These are phyloP conservation scores for Bimastos eiseni DNA, from an alignment of 2,888 invertebrate genomes.

Conservation along the genomic window DNA sequence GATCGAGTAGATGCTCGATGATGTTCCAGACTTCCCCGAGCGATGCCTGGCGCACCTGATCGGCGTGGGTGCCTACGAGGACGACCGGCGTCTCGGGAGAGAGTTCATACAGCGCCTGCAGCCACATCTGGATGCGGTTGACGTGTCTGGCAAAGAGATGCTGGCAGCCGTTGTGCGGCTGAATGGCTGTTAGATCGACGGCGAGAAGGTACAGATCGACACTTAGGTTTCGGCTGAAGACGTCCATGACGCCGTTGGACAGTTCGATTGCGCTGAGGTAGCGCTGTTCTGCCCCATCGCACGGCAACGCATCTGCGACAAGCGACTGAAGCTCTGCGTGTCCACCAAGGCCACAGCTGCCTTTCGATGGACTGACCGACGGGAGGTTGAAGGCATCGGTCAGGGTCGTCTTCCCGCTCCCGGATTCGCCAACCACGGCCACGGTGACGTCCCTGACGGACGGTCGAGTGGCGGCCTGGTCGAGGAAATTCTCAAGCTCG, in stretches of 20 bases:
- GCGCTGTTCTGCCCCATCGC: not conserved
- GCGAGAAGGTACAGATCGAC: slow-evolving; percentile 46
- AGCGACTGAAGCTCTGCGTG: not conserved
- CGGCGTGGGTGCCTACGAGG: slow-evolving; percentile 47
- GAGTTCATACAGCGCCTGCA: slow-evolving; percentile 47
- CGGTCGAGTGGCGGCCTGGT: slow-evolving; percentile 34
- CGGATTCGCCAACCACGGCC: slow-evolving; percentile 46
- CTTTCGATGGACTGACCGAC: not conserved
- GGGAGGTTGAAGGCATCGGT: slow-evolving; percentile 43
- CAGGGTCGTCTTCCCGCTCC: slow-evolving; percentile 46
- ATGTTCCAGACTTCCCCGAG: slow-evolving; percentile 45
- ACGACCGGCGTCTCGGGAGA: slow-evolving; percentile 46
- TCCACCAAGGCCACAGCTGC: too few relatives aligned
- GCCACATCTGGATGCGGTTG: slow-evolving; percentile 46
- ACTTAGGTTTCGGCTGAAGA: slow-evolving; percentile 42
- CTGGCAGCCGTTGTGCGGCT: slow-evolving; percentile 46
- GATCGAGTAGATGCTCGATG: slow-evolving; percentile 44
- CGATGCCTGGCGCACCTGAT: slow-evolving; percentile 45
- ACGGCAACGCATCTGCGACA: not conserved
- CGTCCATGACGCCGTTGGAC: slow-evolving; percentile 44
- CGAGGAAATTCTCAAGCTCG: slow-evolving; percentile 44
- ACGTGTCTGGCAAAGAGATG: slow-evolving; percentile 47
- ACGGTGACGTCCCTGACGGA: slow-evolving; percentile 44
- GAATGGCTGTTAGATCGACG: slow-evolving; percentile 46
- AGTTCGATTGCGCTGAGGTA: slow-evolving; percentile 46